Evolutionary conservation across 2,113 vertebrate genomes (phyloP).

Genomic region (Mormoops blainvillei): DNA sequence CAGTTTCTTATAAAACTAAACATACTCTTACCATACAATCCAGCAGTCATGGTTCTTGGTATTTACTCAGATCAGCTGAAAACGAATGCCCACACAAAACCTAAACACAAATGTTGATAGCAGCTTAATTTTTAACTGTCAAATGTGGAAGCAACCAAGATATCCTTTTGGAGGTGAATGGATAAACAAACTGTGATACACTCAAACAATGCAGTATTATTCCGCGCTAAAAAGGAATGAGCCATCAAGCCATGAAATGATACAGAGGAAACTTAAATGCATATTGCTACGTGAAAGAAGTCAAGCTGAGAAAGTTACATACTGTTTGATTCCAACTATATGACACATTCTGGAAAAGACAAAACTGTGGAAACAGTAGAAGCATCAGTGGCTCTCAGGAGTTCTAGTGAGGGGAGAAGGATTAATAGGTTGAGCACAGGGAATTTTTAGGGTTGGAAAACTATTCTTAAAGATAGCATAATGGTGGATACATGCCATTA

Average conservation of each 20-base stretch:
- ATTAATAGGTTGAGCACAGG: not conserved
- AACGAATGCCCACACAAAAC: not conserved
- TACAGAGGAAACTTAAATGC: not conserved
- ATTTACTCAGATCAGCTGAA: not conserved
- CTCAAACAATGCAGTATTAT: not conserved
- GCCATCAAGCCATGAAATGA: not conserved
- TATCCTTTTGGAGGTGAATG: not conserved
- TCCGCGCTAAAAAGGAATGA: not conserved
- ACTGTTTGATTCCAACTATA: not conserved
- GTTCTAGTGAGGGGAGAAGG: not conserved
- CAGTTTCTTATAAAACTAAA: constrained; percentile 6
- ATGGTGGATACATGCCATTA: not conserved
- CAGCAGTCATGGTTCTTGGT: not conserved
- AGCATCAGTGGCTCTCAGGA: not conserved
- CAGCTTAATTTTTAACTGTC: not conserved
- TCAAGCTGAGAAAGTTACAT: not conserved
- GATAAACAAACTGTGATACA: not conserved
- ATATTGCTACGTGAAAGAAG: not conserved
- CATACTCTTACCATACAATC: not conserved
- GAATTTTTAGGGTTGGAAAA: not conserved
- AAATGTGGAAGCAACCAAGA: not conserved
- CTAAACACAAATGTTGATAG: not conserved
- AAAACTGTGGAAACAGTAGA: not conserved
- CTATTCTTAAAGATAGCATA: not conserved
- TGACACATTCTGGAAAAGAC: not conserved